Evolutionary conservation across 2,797 vertebrate species (phyloP).

Genomic region (Mareca penelope): DNA sequence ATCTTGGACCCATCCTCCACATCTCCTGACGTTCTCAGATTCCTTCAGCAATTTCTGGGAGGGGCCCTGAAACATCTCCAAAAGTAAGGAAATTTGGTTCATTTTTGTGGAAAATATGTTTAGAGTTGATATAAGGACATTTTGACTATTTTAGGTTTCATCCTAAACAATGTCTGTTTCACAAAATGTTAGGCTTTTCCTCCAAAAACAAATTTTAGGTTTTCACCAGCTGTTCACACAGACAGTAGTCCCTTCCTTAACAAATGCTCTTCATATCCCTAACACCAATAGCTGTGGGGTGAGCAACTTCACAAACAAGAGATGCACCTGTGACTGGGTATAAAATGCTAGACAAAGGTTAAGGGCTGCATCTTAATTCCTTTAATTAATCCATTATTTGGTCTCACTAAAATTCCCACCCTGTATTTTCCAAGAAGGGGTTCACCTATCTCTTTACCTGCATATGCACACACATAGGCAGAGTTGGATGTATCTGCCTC

Average conservation of each 20-base stretch:
- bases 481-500: not conserved
- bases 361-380: not conserved
- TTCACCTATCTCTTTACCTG: rapidly evolving
- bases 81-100: not conserved
- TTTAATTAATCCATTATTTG: not conserved
- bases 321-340: not conserved
- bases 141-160: not conserved
- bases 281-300: rapidly evolving
- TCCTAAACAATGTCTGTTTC: not conserved
- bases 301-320: not conserved
- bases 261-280: not conserved
- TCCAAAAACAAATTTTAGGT: not conserved
- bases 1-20: not conserved
- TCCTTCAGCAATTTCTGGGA: not conserved
- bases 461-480: not conserved
- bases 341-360: not conserved
- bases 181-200: not conserved
- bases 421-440: not conserved
- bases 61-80: not conserved
- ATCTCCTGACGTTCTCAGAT: not conserved
- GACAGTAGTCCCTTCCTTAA: not conserved
- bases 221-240: not conserved
- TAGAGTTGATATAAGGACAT: not conserved
- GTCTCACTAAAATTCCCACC: not conserved
- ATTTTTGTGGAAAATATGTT: not conserved